Conservation (phyloP, 2,888 invertebrate genomes). For the Dolichopus griseipennis region DNA sequence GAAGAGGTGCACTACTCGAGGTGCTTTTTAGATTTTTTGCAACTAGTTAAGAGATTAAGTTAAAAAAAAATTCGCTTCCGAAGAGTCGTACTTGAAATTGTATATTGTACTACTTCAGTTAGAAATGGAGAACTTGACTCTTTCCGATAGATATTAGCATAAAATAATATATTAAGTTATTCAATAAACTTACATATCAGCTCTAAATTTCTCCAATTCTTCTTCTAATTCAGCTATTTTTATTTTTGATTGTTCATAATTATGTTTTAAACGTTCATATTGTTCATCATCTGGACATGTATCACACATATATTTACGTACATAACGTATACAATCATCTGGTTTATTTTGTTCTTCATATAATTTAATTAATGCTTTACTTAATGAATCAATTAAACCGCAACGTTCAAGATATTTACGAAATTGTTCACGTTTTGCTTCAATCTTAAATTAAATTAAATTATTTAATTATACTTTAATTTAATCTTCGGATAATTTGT, state of each 20-base stretch:
- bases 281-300: constrained; percentile 39
- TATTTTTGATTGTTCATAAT: constrained; percentile 34
- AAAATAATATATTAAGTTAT: no score
- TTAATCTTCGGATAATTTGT: no score
- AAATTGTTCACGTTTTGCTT: constrained; percentile 42
- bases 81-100: no score
- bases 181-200: constrained; percentile 30
- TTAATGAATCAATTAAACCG: constrained; percentile 41
- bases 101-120: no score
- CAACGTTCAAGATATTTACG: constrained; percentile 42
- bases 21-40: no score
- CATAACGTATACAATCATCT: constrained; percentile 41
- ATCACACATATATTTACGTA: constrained; percentile 41
- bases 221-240: constrained; percentile 35
- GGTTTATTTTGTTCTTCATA: constrained; percentile 43
- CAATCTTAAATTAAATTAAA: constrained; percentile 29
- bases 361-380: constrained; percentile 40
- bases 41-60: no score
- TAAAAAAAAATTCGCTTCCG: no score
- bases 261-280: constrained; percentile 35
- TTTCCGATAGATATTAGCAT: no score
- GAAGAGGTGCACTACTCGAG: no score
- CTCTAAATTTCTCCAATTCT: constrained; percentile 33
- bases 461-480: not conserved
- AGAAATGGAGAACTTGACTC: no score